Evolutionary conservation across 1,140 invertebrate genomes (phyloP), one percentile per base, ranked within the genome.

Genomic region (Armadillidium nasatum): DNA sequence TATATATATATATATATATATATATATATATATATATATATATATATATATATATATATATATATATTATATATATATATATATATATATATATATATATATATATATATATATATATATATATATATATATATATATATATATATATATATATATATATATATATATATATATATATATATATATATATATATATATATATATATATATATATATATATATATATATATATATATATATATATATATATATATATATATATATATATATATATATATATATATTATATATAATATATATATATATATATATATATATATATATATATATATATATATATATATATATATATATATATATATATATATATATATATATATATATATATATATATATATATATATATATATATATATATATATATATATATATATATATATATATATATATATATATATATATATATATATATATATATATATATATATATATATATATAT

Each of bases 81-180:
- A 60, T 60, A 60, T 60, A 60, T 60, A 60, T 60, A 60, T 60
- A 60, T 60, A 60, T 60, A 60, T 60, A 60, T 60, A 60, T 60
- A 60, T 60, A 7, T 60, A 60, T 60, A 60, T 60, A 60, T 60
- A 60, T 60, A 60, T 60, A 60, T 60, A 60, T 60, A 60, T 60
- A 60, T 60, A 60, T 60, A 60, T 60, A 60, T 60, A 60, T 60
- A 21, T 21, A 60, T n/a, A 60, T n/a, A 60, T 60, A 60, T 60
- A 60, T 60, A 60, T 60, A 60, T 60, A 60, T 60, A 60, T 60
- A 60, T 60, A 60, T 60, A 60, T 60, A 60, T n/a, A 60, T 60
- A 60, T 60, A 60, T 60, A 60, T 60, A 60, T 60, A 60, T 60
- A 21, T 60, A 60, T 60, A 60, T 60, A 60, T 60, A 60, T 60